Base-by-base conservation (phyloP, 2,113 vertebrate genomes). In the Mesocricetus auratus region DNA sequence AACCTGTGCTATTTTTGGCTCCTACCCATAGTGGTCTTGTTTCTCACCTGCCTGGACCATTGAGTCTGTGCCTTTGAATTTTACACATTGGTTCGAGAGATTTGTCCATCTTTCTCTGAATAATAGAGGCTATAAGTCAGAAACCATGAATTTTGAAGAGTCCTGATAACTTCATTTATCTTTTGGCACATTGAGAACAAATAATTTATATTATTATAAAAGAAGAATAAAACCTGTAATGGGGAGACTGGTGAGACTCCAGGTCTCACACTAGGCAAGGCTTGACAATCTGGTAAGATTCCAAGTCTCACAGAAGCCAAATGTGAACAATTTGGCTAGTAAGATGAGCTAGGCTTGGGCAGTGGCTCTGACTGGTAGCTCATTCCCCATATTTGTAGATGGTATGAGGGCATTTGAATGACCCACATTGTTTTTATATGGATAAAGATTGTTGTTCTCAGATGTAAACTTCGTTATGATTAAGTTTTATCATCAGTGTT, bases 291-390 rank as follows among this genome's bases (percentile, higher is more conserved):
- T 42, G 42, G 5, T 22, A 6, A 11, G 6, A 10, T 0, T 68
- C 3, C 11, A 17, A 1, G 17, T 22, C 39, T 29, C 0, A 16
- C 1, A 0, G 3, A 5, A 68, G 64, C 36, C 17, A 10, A 79
- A 9, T 8, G 13, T 10, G 1, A 66, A 12, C 3, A 31, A 11
- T 39, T 53, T 47, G 39, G 7, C 26, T 69, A 88, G 39, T 3
- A 8, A 89, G 10, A 73, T 29, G 11, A 64, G 29, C 45, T 36
- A 47, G 39, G 56, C 36, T 22, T 77, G 71, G 17, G 12, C 22
- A 22, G 9, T 77, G 10, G 12, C 4, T 91, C 50, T 60, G 91
- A 42, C 19, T 58, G 9, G 31, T 50, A 58, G 16, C 1, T 82
- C 15, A 64, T 56, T 78, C 74, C 10, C 86, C 17, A n/a, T 33